Percentiles rank a stretch among this genome's conserved stretches.
Conservation (phyloP, 1,140 invertebrate genomes). For the Formica exsecta region DNA sequence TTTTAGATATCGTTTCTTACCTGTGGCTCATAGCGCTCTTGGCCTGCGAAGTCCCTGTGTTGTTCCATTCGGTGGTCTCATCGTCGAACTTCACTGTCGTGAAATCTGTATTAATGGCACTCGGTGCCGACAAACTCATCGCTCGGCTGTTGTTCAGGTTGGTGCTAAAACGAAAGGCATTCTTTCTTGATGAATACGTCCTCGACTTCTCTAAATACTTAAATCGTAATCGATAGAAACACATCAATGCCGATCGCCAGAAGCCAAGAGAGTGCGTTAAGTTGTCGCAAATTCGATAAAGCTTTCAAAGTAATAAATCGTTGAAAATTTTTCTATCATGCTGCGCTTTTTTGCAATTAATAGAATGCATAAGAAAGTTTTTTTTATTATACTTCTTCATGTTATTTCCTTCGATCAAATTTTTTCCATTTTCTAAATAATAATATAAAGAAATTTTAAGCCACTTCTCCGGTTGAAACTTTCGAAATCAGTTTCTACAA, state of each 20-base stretch:
- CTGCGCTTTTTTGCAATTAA: background rate
- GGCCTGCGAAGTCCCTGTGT: slow-evolving; percentile 75
- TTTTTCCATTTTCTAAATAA: too few relatives aligned
- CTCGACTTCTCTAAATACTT: slow-evolving; percentile 55
- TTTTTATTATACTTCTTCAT: background rate
- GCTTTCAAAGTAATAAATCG: background rate
- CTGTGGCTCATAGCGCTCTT: slow-evolving; percentile 85
- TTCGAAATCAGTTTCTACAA: background rate
- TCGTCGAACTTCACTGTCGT: slow-evolving; percentile 90
- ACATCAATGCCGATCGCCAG: slow-evolving; percentile 70
- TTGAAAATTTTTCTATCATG: slow-evolving; percentile 6
- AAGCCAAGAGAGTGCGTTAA: slow-evolving; percentile 21
- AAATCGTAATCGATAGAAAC: slow-evolving; percentile 53
- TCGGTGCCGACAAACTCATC: slow-evolving; percentile 94
- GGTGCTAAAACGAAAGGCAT: slow-evolving; percentile 78
- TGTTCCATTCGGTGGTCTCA: slow-evolving; percentile 83
- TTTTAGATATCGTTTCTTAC: slow-evolving; percentile 63
- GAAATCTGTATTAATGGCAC: slow-evolving; percentile 94
- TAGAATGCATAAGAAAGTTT: slow-evolving; percentile 1
- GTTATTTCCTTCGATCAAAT: background rate
- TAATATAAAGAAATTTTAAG: too few relatives aligned
- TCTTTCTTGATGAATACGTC: background rate
- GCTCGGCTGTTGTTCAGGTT: slow-evolving; percentile 90
- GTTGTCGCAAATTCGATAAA: slow-evolving; percentile 12
- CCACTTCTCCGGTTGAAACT: too few relatives aligned